Conservation (phyloP, 2,113 vertebrate genomes). For the Neolamprologus falcicula region DNA sequence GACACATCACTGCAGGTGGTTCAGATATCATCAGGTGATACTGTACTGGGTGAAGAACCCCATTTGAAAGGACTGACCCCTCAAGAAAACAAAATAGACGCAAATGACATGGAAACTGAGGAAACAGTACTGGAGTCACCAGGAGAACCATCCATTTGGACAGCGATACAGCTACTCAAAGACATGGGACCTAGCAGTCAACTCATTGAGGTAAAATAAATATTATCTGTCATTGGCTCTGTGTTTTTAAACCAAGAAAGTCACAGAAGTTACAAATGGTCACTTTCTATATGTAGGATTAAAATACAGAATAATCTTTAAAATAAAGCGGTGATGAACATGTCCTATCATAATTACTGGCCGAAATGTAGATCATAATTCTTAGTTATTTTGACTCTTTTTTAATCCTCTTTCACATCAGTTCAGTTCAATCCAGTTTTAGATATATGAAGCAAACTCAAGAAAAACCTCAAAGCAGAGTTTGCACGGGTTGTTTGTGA, state of each 20-base stretch:
- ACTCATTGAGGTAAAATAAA: constrained; percentile 49
- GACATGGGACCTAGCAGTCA: constrained; percentile 10
- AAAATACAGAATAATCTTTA: not conserved
- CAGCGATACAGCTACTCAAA: constrained; percentile 30
- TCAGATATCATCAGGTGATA: not conserved
- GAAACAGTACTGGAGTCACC: not conserved
- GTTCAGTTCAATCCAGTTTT: not conserved
- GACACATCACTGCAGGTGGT: not conserved
- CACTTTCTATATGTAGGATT: not conserved
- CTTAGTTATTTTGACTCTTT: not conserved
- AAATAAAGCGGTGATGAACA: fast-evolving
- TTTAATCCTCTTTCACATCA: not conserved
- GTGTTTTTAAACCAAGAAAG: not conserved
- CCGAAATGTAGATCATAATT: not conserved
- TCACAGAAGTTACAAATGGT: not conserved
- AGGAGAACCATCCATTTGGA: constrained; percentile 31
- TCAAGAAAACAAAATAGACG: not conserved
- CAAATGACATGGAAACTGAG: not conserved
- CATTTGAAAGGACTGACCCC: not conserved
- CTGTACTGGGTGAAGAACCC: not conserved
- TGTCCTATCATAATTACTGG: not conserved
- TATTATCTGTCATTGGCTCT: not conserved
- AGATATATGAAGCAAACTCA: not conserved
- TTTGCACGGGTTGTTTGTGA: fast-evolving
- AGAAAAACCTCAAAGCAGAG: not conserved